Conservation (phyloP, 2,888 invertebrate species). For the Pyrochroa serraticornis region DNA sequence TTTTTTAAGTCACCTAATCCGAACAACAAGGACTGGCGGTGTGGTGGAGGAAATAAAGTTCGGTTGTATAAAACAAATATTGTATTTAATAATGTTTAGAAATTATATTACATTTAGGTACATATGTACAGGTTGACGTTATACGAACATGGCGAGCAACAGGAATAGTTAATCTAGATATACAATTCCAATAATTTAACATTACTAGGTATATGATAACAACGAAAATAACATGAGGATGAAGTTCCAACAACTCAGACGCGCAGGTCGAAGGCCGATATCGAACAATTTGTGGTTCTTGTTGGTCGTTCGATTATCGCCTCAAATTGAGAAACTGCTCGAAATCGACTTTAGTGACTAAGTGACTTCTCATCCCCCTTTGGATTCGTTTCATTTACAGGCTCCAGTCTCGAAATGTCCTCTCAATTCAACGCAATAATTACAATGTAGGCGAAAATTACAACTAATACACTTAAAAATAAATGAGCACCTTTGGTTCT, state of each 20-base stretch:
- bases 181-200: conserved; percentile 26
- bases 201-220: conserved; percentile 21
- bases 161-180: conserved; percentile 35
- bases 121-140: conserved; percentile 54
- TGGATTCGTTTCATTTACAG: too few species aligned
- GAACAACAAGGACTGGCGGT: conserved; percentile 2
- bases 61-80: conserved; percentile 52
- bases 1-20: too few species aligned
- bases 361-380: conserved; percentile 4
- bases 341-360: background rate
- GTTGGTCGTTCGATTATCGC: conserved; percentile 22
- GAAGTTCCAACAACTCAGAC: conserved; percentile 8
- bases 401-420: background rate
- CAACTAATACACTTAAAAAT: conserved; percentile 45
- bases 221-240: conserved; percentile 10
- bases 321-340: conserved; percentile 15
- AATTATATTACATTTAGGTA: conserved; percentile 54
- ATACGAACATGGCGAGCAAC: conserved; percentile 52
- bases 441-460: conserved; percentile 20
- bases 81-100: conserved; percentile 54
- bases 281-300: conserved; percentile 18
- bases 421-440: conserved; percentile 31
- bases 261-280: conserved; percentile 23
- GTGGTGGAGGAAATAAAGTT: conserved; percentile 5
- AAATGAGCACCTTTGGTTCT: conserved; percentile 56